Percentiles rank a stretch among this genome's conserved stretches.
These are phyloP conservation scores for Megaceryle alcyon DNA, from an alignment of 2,797 vertebrate species.

Conservation along the genomic window DNA sequence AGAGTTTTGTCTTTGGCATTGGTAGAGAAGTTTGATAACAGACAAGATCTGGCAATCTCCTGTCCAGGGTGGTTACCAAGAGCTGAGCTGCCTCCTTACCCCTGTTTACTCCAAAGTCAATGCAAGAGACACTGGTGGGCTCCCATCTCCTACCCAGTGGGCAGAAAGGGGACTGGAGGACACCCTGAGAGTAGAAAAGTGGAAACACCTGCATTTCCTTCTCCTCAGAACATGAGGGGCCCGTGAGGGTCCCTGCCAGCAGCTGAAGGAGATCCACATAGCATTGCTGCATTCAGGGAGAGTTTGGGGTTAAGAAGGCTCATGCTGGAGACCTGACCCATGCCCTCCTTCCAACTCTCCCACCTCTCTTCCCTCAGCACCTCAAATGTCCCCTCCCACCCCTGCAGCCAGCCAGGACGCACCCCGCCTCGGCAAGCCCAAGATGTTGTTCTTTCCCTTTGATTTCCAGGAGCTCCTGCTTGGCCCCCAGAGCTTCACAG, in stretches of 20 bases:
- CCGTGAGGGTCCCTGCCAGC: fast-evolving
- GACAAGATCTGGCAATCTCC: not conserved
- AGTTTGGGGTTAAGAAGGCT: not conserved
- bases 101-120: not conserved
- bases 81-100: not conserved
- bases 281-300: fast-evolving
- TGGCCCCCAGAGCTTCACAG: not conserved
- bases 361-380: not conserved
- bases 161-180: not conserved
- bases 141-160: not conserved
- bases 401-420: not conserved
- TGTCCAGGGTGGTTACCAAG: fast-evolving
- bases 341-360: not conserved
- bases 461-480: constrained; percentile 30
- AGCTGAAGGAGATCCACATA: not conserved
- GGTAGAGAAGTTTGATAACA: not conserved
- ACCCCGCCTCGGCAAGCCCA: not conserved
- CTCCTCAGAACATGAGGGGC: not conserved
- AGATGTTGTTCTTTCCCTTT: constrained; percentile 58
- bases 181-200: not conserved
- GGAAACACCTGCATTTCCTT: not conserved
- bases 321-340: not conserved
- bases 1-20: not conserved
- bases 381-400: fast-evolving
- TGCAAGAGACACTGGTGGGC: not conserved